Evolutionary conservation across 64 coral and sea anemone genomes (phyloP), one percentile per base, ranked within the genome.

Genomic region (Porites australiensis): DNA sequence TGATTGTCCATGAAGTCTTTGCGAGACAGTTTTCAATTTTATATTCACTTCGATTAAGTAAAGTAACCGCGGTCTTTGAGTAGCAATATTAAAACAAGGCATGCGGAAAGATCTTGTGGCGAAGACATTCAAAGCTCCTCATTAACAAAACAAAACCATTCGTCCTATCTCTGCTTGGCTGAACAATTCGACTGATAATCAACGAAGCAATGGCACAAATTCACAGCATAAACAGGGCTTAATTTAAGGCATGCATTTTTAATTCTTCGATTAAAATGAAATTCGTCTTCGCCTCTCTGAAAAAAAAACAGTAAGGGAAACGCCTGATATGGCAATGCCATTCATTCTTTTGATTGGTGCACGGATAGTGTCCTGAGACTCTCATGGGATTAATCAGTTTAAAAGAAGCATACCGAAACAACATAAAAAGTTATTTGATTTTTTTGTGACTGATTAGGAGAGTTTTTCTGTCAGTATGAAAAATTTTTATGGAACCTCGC

Each of bases 71-170:
- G 3, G 73, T 4, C 4, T 8, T 18, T 15, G 2, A 76, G 15
- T 76, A 0, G 6, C 73, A 76, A 76, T 76, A 76, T 76, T 51
- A 73, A 45, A 50, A 50, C 45, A 76, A 76, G 46, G 73, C 73
- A 76, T 76, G 73, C 73, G 73, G 73, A 76, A 76, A 51, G 46
- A 46, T 5, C 44, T 6, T 19, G 4, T 76, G 47, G 50, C 47
- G 50, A 76, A 19, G 13, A 47, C 73, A 76, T 44, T 9, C 50
- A 0, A 51, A n/a, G 49, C 48, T 19, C 6, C 9, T 19, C 13
- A 20, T 50, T 50, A 76, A 51, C 44, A 51, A 46, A 14, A 5
- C 48, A 13, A 76, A 19, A 6, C 73, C 48, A 50, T 52, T 76
- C 47, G 12, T 74, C 48, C 37, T 46, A 46, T 74, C 50, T 76